Percentiles rank a stretch among this genome's conserved stretches.
Conservation (phyloP, 2,113 vertebrate genomes). For the Hippotragus niger region DNA sequence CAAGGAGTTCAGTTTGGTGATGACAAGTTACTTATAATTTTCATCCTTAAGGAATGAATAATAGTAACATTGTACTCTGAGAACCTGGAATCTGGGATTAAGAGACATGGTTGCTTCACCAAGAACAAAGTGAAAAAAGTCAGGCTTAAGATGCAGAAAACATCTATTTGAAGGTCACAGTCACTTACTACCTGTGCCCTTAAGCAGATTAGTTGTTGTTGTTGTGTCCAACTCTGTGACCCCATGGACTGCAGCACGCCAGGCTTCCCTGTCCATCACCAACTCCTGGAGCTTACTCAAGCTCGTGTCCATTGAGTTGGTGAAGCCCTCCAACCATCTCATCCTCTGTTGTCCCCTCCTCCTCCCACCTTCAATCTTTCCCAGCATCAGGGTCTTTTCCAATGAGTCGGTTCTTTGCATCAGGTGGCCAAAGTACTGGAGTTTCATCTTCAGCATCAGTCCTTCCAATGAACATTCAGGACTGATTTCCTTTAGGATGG, state of each 20-base stretch:
- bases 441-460: not conserved
- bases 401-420: not conserved
- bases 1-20: not conserved
- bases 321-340: not conserved
- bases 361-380: not conserved
- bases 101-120: not conserved
- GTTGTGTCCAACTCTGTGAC: not conserved
- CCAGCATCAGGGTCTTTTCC: not conserved
- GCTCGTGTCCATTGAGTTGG: not conserved
- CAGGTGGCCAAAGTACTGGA: not conserved
- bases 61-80: not conserved
- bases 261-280: not conserved
- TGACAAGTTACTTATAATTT: conserved; percentile 12
- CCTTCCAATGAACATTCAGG: not conserved
- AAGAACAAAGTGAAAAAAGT: not conserved
- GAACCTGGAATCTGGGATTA: not conserved
- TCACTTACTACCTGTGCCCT: not conserved
- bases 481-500: not conserved
- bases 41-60: not conserved
- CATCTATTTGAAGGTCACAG: not conserved
- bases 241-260: not conserved
- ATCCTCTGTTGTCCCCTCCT: not conserved
- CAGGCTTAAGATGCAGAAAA: not conserved
- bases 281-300: not conserved
- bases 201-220: not conserved